Evolutionary conservation across 2,888 invertebrate species (phyloP).

Genomic region (Limnephilus auricula): DNA sequence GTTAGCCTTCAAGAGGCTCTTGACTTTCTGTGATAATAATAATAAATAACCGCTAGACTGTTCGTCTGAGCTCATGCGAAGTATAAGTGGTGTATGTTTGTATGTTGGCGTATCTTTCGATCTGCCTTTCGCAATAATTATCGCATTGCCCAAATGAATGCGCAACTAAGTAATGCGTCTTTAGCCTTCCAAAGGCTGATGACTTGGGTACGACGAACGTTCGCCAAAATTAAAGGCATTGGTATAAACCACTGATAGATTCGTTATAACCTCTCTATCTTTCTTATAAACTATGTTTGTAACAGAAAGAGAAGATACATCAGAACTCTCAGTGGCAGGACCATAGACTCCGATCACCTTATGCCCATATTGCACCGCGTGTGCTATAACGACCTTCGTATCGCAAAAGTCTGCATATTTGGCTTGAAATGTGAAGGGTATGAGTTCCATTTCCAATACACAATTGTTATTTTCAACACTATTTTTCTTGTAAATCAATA

Average conservation of each 20-base stretch:
- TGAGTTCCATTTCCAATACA: neutral
- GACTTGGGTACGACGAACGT: neutral
- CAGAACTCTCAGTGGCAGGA: too few species aligned
- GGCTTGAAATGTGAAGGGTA: neutral
- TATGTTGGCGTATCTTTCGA: neutral
- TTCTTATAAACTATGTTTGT: too few species aligned
- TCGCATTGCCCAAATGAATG: constrained; percentile 2
- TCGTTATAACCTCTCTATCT: too few species aligned
- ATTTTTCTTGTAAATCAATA: too few species aligned
- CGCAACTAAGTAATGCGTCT: neutral
- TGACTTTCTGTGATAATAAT: neutral
- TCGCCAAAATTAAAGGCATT: neutral
- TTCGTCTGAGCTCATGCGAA: neutral
- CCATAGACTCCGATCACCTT: neutral
- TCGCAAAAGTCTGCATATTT: neutral
- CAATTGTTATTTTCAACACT: too few species aligned
- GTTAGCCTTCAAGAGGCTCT: neutral
- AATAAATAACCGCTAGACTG: neutral
- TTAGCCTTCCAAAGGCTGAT: neutral
- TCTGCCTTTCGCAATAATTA: neutral
- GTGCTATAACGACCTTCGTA: neutral
- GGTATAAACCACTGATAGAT: too few species aligned
- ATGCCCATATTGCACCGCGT: neutral
- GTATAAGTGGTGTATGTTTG: neutral
- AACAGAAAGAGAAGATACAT: too few species aligned